phyloP scores from a whole-genome alignment of 1,140 invertebrate species.

The Trialeurodes vaporariorum region DNA sequence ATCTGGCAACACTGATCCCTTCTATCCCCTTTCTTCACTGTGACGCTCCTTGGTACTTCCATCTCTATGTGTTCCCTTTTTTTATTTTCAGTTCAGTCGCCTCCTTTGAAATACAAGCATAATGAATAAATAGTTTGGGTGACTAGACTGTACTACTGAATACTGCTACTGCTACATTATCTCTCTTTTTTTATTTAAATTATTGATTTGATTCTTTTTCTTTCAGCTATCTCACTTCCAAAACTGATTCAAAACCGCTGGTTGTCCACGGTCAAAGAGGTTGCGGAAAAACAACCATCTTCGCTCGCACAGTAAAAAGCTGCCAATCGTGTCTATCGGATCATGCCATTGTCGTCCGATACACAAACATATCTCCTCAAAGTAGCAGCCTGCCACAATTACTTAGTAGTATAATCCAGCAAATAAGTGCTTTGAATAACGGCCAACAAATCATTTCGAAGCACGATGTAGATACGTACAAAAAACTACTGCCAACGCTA shows the following conservation, averaged over 20 bases:
- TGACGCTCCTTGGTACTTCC: too few relatives aligned
- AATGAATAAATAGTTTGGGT: too few relatives aligned
- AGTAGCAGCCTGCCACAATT: constrained; percentile 51
- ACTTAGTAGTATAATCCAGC: constrained; percentile 51
- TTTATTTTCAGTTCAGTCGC: too few relatives aligned
- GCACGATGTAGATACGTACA: constrained; percentile 40
- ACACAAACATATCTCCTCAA: constrained; percentile 50
- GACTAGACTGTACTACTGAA: too few relatives aligned
- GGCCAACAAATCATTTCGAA: constrained; percentile 42
- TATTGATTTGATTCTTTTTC: constrained; percentile 9
- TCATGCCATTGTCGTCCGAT: constrained; percentile 40
- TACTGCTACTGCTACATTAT: too few relatives aligned
- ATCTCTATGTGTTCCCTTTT: too few relatives aligned
- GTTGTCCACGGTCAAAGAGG: constrained; percentile 64
- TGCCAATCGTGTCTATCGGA: constrained; percentile 55
- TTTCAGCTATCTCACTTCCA: constrained; percentile 51
- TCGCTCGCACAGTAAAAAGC: constrained; percentile 53
- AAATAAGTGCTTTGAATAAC: constrained; percentile 47
- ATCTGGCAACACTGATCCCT: too few relatives aligned
- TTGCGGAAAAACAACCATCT: constrained; percentile 65
- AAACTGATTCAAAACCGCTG: constrained; percentile 44
- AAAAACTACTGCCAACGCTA: constrained; percentile 38
- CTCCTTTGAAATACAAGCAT: too few relatives aligned
- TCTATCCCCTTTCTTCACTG: too few relatives aligned
- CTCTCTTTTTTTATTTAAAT: constrained; percentile 14